These are phyloP conservation scores for Ctenodactylus gundi DNA, from an alignment of 2,113 vertebrate genomes.

Conservation along the genomic window DNA sequence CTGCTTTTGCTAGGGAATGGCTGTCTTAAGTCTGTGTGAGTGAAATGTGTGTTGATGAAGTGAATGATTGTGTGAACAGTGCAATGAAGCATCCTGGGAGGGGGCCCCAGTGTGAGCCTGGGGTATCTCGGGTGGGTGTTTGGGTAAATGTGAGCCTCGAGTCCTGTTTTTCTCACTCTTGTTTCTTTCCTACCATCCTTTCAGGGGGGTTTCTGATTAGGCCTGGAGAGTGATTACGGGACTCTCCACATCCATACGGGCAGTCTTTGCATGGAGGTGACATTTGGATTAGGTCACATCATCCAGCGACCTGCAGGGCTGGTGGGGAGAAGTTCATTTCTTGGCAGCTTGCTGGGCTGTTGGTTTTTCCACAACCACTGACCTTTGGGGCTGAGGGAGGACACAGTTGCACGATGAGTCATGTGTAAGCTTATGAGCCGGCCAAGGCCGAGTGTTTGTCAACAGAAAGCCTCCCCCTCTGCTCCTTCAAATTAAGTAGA, in stretches of 20 bases:
- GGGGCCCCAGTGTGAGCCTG: not conserved
- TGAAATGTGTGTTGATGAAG: not conserved
- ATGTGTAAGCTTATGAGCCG: conserved; percentile 33
- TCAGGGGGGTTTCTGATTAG: not conserved
- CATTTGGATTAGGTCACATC: conserved; percentile 25
- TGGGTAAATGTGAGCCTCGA: not conserved
- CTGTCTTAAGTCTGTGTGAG: not conserved
- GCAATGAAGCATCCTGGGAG: not conserved
- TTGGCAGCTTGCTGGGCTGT: conserved; percentile 58
- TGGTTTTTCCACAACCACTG: conserved; percentile 68
- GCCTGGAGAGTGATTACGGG: not conserved
- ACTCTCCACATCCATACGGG: not conserved
- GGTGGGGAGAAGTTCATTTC: not conserved
- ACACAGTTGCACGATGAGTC: conserved; percentile 57
- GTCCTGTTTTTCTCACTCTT: not conserved
- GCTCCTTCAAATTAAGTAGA: not conserved
- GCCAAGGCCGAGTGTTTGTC: conserved; percentile 57
- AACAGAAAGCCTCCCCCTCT: conserved; percentile 43
- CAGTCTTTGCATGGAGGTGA: not conserved
- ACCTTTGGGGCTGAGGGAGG: conserved; percentile 69
- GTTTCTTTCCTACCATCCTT: not conserved
- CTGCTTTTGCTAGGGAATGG: not conserved
- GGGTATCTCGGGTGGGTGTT: not conserved
- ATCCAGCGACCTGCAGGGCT: not conserved
- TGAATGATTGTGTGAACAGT: not conserved